These are phyloP conservation scores for Tapirus terrestris DNA, from an alignment of 2,113 vertebrate species.

Conservation along the genomic window DNA sequence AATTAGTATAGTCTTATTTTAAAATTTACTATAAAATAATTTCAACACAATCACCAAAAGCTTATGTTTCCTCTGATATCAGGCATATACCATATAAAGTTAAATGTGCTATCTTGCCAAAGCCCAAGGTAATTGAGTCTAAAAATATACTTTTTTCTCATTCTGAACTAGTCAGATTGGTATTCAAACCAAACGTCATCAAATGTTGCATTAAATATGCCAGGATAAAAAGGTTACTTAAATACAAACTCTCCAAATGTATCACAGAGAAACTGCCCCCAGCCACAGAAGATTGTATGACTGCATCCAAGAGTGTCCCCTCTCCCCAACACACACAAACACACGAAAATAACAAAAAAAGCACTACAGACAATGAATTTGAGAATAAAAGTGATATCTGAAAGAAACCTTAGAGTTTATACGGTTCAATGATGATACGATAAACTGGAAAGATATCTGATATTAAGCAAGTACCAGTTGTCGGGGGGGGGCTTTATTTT, in stretches of 20 bases:
- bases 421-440: neutral
- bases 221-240: constrained; percentile 53
- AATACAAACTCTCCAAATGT: constrained; percentile 28
- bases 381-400: neutral
- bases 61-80: neutral
- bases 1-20: constrained; percentile 52
- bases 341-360: neutral
- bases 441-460: neutral
- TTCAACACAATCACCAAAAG: constrained; percentile 51
- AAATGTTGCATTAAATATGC: constrained; percentile 57
- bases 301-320: neutral
- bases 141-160: constrained; percentile 59
- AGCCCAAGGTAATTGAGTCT: neutral
- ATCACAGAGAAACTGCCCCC: neutral
- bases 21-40: constrained; percentile 66
- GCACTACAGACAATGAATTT: neutral
- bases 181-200: constrained; percentile 69
- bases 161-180: constrained; percentile 61
- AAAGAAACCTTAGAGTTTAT: constrained; percentile 16
- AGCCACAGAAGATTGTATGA: neutral
- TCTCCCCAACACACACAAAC: neutral
- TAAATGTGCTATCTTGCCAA: constrained; percentile 53
- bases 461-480: neutral
- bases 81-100: constrained; percentile 53
- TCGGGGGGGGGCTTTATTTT: neutral